phyloP scores from a whole-genome alignment of 1,140 invertebrate species.

The Anastrepha obliqua region DNA sequence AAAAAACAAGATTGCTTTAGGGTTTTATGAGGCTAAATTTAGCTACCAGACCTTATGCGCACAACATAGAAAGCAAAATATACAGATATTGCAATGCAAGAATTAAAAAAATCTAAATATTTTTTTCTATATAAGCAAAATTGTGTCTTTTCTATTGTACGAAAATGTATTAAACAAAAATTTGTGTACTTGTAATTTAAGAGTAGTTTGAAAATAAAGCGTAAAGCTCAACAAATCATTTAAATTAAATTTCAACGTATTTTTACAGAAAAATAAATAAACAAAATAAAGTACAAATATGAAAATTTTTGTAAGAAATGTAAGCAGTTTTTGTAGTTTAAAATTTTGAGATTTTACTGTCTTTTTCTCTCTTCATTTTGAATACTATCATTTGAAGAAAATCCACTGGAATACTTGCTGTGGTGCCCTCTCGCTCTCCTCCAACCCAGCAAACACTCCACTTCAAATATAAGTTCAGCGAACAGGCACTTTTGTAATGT shows the following conservation, averaged over 20 bases:
- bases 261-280: not conserved
- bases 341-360: not conserved
- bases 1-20: too few species aligned
- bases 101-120: not conserved
- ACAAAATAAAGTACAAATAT: not conserved
- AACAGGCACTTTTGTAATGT: conserved; percentile 67
- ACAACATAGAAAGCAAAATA: not conserved
- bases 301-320: not conserved
- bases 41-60: too few species aligned
- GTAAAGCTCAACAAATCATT: not conserved
- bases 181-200: not conserved
- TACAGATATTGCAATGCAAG: not conserved
- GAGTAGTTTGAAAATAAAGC: not conserved
- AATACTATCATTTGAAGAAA: conserved; percentile 71
- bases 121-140: not conserved
- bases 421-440: too few species aligned
- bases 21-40: too few species aligned
- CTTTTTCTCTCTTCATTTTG: not conserved
- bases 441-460: not conserved
- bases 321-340: not conserved
- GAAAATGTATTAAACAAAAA: too few species aligned
- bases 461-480: conserved; percentile 71
- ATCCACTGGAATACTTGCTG: conserved; percentile 67
- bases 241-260: not conserved
- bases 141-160: not conserved